A percentile compares a stretch with the other conserved stretches of the same genome.
These are phyloP conservation scores for Meloidogyne exigua DNA, from an alignment of 1,140 invertebrate species.

Conservation along the genomic window DNA sequence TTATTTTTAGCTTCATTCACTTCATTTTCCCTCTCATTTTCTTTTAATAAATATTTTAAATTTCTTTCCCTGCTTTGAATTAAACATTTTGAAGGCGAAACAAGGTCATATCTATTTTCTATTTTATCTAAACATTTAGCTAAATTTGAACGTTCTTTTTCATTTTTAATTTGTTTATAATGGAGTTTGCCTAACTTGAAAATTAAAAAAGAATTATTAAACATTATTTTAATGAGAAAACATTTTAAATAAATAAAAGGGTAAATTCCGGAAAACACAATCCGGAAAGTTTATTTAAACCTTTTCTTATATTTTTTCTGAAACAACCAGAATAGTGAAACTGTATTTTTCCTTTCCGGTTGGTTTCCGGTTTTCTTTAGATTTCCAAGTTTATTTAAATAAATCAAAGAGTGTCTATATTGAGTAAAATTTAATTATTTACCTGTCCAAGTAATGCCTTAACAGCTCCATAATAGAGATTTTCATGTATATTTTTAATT, in stretches of 20 bases:
- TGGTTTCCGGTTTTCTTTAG: no score
- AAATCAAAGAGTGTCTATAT: no score
- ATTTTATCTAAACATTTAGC: slow-evolving; percentile 32
- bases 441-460: slow-evolving; percentile 43
- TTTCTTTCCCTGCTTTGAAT: slow-evolving; percentile 26
- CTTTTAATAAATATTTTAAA: not conserved
- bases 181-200: slow-evolving; percentile 10
- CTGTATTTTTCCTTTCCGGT: no score
- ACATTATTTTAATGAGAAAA: no score
- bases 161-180: not conserved
- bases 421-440: not conserved
- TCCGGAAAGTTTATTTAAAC: no score
- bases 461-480: slow-evolving; percentile 34
- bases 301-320: no score
- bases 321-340: no score
- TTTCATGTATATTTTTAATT: slow-evolving; percentile 30
- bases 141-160: slow-evolving; percentile 13
- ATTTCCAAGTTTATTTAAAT: no score
- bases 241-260: no score
- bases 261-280: no score
- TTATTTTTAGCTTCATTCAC: not conserved
- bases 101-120: slow-evolving; percentile 26
- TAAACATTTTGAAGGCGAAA: slow-evolving; percentile 27
- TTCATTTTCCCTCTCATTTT: not conserved
- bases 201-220: not conserved